Evolutionary conservation across 2,888 invertebrate species (phyloP).

Genomic region (Apotomis capreana): DNA sequence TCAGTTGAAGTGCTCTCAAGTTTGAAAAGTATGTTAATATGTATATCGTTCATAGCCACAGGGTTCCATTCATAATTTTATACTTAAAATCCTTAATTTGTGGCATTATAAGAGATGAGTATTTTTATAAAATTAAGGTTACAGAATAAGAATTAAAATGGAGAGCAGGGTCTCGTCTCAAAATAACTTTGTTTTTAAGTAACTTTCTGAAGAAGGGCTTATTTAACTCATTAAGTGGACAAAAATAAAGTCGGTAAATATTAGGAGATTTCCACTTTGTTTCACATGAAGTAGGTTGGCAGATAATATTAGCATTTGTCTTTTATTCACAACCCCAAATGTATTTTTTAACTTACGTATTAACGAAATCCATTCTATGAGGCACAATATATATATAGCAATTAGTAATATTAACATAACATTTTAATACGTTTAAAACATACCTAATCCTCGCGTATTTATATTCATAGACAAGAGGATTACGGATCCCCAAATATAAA

Average conservation of each 20-base stretch:
- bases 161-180: background rate
- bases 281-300: no score
- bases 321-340: background rate
- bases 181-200: constrained; percentile 15
- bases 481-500: constrained; percentile 35
- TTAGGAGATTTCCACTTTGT: no score
- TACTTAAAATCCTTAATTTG: background rate
- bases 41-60: constrained; percentile 52
- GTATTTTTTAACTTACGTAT: no score
- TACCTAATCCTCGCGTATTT: background rate
- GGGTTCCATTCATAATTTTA: constrained; percentile 41
- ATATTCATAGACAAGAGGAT: constrained; percentile 5
- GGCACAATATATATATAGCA: no score
- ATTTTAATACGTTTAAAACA: background rate
- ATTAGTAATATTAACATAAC: background rate
- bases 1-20: constrained; percentile 49
- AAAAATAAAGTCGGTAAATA: background rate
- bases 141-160: background rate
- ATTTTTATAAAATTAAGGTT: background rate
- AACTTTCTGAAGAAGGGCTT: background rate
- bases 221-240: background rate
- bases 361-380: no score
- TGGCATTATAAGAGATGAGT: background rate
- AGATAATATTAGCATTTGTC: no score
- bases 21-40: constrained; percentile 52